Evolutionary conservation across 2,113 vertebrate genomes (phyloP), one percentile per base, ranked within the genome.

Genomic region (Gymnorhina tibicen): DNA sequence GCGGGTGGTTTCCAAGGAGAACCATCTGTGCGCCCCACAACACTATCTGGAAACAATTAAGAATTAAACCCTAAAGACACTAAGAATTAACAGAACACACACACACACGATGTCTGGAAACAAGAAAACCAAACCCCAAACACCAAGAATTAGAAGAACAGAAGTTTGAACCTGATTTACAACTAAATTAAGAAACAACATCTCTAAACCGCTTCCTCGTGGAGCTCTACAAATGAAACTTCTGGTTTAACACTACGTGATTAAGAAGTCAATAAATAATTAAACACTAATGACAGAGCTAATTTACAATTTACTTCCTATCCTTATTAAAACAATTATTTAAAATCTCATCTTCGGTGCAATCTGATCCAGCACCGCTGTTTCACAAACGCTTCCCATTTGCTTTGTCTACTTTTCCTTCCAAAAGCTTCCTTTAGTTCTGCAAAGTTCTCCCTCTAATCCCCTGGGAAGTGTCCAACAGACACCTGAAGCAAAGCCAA

Each of bases 1-100:
- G 73, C 8, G 0, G 11, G 19, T 60, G 5, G 6, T 12, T 64
- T 33, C 69, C 41, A 55, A 63, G 52, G 32, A 47, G 47, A 90
- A 52, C 37, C 33, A 21, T 22, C 63, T 2, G 3, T 33, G 4
- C 17, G 8, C 6, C 6, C 5, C 3, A 1, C 11, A 27, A 6
- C 15, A 37, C 5, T 52, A 18, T 53, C 8, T 62, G 28, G 37
- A 39, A 87, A 78, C 28, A 53, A 46, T 52, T 19, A 33, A 52
- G 59, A 64, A 42, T 42, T 58, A 77, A 69, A 55, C 41, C 9
- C 41, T 20, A 5, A 46, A 78, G 19, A 21, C 16, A 9, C 23
- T 12, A 41, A 41, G 46, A 46, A 60, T 68, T 26, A 53, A 39
- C 37, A 81, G 37, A 66, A 63, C 22, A 22, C 33, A 28, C 44